Base-by-base conservation (phyloP, 2,888 invertebrate genomes). In the Latheticus oryzae region DNA sequence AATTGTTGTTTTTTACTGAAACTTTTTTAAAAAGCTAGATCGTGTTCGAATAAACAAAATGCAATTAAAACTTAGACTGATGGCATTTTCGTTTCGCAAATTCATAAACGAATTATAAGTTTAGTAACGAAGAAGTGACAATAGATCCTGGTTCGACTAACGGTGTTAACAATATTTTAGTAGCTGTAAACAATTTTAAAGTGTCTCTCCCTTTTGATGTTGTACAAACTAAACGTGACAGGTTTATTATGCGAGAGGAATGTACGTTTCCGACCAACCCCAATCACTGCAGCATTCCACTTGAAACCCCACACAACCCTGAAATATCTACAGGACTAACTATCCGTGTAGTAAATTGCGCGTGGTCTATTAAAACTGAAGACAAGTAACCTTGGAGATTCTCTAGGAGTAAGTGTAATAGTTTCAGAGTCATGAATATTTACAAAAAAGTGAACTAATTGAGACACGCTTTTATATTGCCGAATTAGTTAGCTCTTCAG, bases 201-300 rank as follows among this genome's bases (percentile, higher is more conserved):
- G 58, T 55, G 60, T 58, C 56, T 42, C 43, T 35, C 58, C 57
- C 57, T 47, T 64, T 62, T 59, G 58, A 54, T 58, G 60, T 61
- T 53, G 33, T 43, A 53, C 57, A 62, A 64, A 63, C 60, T 57
- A 60, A 60, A 61, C 58, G 56, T 56, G 64, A 63, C 64, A 61
- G 62, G 61, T 63, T 64, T 63, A 65, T 62, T 65, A 63, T 60
- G 59, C 60, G 59, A 48, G 61, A 60, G 63, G 61, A 64, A 62
- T 63, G 60, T 60, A 54, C 59, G 54, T 60, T 63, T 62, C 45
- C 63, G 43, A 56, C 62, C 61, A 51, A 62, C 62, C 62, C 58
- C 62, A 63, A 65, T 63, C 63, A 62, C 61, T 60, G 61, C 62
- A 58, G 48, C 64, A 63, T 64, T 64, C 62, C 64, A 38, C 45